phyloP scores from a whole-genome alignment of 2,113 vertebrate genomes.

The Ramphastos sulfuratus region DNA sequence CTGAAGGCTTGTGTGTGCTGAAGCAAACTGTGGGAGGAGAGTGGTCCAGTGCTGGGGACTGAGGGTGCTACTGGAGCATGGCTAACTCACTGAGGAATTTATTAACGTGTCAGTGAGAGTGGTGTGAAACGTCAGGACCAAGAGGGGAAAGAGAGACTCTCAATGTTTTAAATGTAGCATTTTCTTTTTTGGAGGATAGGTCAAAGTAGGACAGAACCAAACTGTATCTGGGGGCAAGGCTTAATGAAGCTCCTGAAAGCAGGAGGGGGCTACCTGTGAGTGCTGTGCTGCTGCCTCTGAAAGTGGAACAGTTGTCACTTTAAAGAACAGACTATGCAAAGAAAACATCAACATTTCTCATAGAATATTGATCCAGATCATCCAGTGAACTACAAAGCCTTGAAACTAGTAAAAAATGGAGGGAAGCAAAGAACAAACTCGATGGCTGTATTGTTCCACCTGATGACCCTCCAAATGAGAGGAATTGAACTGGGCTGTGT shows the following conservation, averaged over 20 bases:
- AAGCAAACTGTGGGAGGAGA: not conserved
- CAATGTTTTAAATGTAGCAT: not conserved
- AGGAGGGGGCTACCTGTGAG: not conserved
- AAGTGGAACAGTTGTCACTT: conserved; percentile 21
- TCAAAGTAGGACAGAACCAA: conserved; percentile 8
- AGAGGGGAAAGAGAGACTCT: not conserved
- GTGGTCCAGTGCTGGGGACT: accelerated
- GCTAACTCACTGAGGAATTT: not conserved
- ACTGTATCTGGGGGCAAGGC: not conserved
- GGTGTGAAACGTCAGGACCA: not conserved
- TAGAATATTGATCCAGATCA: not conserved
- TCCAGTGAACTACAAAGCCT: not conserved
- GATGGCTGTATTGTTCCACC: not conserved
- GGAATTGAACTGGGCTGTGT: accelerated
- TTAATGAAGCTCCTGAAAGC: not conserved
- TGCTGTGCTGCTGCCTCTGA: not conserved
- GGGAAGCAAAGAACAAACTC: not conserved
- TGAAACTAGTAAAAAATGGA: not conserved
- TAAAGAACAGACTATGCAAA: not conserved
- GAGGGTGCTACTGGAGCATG: not conserved
- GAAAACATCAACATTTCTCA: not conserved
- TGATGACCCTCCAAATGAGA: accelerated
- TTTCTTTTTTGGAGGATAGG: not conserved
- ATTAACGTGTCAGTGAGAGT: not conserved
- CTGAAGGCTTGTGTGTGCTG: not conserved